Evolutionary conservation across 53 echinoderm and acorn worm species (phyloP), one percentile per base, ranked within the genome.

Genomic region (Echinarachnius parma): DNA sequence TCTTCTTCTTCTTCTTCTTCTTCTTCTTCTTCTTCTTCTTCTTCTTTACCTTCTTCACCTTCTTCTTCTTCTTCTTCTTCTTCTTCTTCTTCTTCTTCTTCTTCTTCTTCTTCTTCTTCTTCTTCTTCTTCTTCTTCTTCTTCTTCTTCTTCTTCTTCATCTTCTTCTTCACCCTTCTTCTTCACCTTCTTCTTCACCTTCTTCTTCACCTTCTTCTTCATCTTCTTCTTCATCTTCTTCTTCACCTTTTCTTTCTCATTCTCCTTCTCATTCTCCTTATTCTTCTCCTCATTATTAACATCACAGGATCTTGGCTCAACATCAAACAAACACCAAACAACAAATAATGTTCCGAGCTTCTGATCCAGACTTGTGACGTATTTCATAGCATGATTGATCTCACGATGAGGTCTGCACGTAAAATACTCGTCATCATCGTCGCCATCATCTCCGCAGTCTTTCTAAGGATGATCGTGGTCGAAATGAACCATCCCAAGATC

Each of bases 1-100:
- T 53, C 21, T 47, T 47, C 48, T 47, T 47, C 48, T 47, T 47
- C 48, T 47, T 47, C 48, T 47, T 47, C 48, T 47, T 47, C 48
- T 47, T 47, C 48, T 47, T 47, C 48, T 47, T 47, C 48, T 47
- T 47, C 48, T 47, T 47, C 48, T 47, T 47, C 48, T 47, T 47
- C 11, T 47, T 9, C 48, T 47, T 47, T 5, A 18, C 20, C 48
- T 9, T 47, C 11, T 47, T 9, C 48, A 18, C 20, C 48, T n/a
- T 47, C 48, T 47, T 9, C 48, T 47, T 47, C 48, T 47, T 47
- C 48, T 9, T 47, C 48, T 3, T 47, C 48, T 9, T 47, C 48
- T 47, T 47, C 1, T n/a, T 45, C n/a, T n/a, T 1, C n/a, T 45
- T 15, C 1, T 1, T 15, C n/a, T 1, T 4, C 46, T n/a, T 44